Evolutionary conservation across 2,113 vertebrate genomes (phyloP).

Genomic region (Notiomystis cincta): DNA sequence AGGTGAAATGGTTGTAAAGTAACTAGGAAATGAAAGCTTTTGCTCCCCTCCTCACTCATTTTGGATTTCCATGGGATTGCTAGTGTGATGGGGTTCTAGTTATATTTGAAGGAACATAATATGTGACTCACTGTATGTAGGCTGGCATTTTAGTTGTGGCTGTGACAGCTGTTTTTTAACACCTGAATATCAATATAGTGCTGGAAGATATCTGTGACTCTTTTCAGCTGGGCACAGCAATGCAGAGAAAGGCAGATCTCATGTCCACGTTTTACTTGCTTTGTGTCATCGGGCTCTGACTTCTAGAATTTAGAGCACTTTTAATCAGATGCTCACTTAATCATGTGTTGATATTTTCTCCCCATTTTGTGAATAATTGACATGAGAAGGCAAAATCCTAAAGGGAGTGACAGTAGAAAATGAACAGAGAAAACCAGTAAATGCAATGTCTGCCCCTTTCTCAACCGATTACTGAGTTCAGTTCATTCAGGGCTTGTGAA

Average conservation of each 20-base stretch:
- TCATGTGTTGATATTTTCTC: background rate
- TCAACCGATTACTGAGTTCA: background rate
- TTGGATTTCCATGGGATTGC: background rate
- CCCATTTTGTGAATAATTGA: background rate
- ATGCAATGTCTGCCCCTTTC: background rate
- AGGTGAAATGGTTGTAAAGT: background rate
- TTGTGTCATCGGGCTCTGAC: background rate
- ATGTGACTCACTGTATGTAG: background rate
- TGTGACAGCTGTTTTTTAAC: background rate
- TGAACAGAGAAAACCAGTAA: background rate
- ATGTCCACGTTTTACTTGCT: background rate
- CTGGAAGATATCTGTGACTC: background rate
- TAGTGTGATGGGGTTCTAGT: background rate
- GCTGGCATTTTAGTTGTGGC: background rate
- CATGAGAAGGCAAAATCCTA: background rate
- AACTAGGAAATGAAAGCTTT: background rate
- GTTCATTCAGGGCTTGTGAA: background rate
- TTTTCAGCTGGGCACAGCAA: background rate
- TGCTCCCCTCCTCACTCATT: background rate
- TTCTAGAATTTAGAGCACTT: background rate
- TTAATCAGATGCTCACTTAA: background rate
- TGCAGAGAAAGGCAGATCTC: background rate
- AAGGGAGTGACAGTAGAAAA: background rate
- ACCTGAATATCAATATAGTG: background rate
- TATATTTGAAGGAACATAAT: background rate